Evolutionary conservation across 2,113 vertebrate species (phyloP).

Genomic region (Ivindomyrus marchei): DNA sequence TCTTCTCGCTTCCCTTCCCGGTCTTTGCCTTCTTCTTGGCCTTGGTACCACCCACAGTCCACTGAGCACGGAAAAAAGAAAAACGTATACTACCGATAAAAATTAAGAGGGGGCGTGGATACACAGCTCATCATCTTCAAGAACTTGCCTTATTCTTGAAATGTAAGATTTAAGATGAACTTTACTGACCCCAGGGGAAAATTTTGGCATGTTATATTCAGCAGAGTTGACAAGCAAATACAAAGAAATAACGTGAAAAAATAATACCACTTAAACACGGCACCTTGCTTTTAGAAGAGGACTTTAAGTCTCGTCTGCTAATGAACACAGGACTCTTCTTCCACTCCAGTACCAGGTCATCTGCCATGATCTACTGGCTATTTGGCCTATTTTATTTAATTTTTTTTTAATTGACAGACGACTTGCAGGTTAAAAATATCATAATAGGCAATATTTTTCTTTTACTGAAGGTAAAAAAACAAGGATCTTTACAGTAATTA

Average conservation of each 20-base stretch:
- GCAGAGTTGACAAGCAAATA: not conserved
- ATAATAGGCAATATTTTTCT: not conserved
- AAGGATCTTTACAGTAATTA: not conserved
- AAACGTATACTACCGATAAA: not conserved
- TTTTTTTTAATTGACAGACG: not conserved
- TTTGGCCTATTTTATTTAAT: not conserved
- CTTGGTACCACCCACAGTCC: constrained; percentile 96
- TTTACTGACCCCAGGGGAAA: not conserved
- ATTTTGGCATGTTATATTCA: not conserved
- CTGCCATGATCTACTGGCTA: not conserved
- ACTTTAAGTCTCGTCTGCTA: not conserved
- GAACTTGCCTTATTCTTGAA: not conserved
- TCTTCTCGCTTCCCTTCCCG: constrained; percentile 84
- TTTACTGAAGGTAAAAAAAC: not conserved
- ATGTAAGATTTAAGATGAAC: not conserved
- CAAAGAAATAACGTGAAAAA: not conserved
- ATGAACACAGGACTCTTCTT: not conserved
- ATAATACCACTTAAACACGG: not conserved
- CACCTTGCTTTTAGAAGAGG: not conserved
- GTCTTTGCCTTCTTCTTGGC: constrained; percentile 91
- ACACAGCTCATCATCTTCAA: not conserved
- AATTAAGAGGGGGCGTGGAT: not conserved
- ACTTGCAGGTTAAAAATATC: not conserved
- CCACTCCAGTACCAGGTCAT: not conserved
- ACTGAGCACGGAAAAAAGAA: constrained; percentile 59